Conservation (phyloP, 2,888 invertebrate species). For the Tinea semifulvella region DNA sequence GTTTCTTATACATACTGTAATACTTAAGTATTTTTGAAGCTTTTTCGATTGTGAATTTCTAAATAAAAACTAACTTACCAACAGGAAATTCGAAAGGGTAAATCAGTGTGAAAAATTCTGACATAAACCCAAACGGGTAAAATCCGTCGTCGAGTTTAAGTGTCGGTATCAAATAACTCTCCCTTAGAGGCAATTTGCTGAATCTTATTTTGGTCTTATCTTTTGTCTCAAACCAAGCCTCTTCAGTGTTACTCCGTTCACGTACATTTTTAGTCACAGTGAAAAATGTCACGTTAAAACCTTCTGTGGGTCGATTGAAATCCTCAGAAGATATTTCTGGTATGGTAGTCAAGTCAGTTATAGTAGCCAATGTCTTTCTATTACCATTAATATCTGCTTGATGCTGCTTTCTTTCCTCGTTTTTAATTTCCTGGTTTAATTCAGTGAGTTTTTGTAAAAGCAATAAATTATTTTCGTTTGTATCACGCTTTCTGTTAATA, state of each 20-base stretch:
- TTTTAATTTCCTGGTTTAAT: slow-evolving; percentile 41
- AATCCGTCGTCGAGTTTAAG: slow-evolving; percentile 69
- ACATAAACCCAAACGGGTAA: slow-evolving; percentile 70
- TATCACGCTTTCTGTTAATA: slow-evolving; percentile 35
- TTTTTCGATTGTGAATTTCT: neutral
- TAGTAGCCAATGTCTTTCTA: slow-evolving; percentile 26
- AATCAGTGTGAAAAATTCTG: slow-evolving; percentile 68
- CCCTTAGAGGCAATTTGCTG: slow-evolving; percentile 50
- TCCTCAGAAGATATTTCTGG: slow-evolving; percentile 40
- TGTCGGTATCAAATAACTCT: slow-evolving; percentile 56
- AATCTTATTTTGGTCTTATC: slow-evolving; percentile 56
- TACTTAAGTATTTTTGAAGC: too few relatives aligned
- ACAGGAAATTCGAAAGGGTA: slow-evolving; percentile 72
- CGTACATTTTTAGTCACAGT: slow-evolving; percentile 39
- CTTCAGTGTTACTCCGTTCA: slow-evolving; percentile 40
- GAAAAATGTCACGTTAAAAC: slow-evolving; percentile 30
- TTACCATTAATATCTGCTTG: slow-evolving; percentile 28
- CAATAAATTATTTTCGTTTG: slow-evolving; percentile 28
- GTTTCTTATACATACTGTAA: too few relatives aligned
- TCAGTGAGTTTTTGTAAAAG: slow-evolving; percentile 37
- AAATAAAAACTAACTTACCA: slow-evolving; percentile 51
- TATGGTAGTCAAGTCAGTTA: slow-evolving; percentile 24
- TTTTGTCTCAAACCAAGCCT: slow-evolving; percentile 39
- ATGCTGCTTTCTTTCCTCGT: slow-evolving; percentile 33
- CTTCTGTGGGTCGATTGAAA: slow-evolving; percentile 28